Evolutionary conservation across 1,140 invertebrate species (phyloP).

Genomic region (Eriosoma lanigerum): DNA sequence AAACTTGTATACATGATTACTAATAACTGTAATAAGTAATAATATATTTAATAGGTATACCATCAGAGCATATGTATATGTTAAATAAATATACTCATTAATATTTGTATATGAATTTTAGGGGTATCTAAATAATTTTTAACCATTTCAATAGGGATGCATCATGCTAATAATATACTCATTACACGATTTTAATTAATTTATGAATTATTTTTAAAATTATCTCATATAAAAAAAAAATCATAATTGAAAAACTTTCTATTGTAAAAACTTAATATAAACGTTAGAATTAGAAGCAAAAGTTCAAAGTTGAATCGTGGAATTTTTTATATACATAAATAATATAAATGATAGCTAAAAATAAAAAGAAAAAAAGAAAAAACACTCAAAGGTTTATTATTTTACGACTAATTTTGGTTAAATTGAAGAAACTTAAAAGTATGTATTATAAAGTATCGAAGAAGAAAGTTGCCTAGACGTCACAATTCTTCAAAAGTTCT

Average conservation of each 20-base stretch:
- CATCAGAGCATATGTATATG: too few species aligned
- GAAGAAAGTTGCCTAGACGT: conserved; percentile 17
- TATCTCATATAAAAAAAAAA: neutral
- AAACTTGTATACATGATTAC: too few species aligned
- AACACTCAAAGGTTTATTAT: neutral
- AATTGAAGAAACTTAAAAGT: conserved; percentile 16
- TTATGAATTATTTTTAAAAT: too few species aligned
- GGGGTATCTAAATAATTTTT: too few species aligned
- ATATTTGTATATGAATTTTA: too few species aligned
- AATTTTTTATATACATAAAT: neutral
- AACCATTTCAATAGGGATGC: too few species aligned
- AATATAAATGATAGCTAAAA: conserved; percentile 1
- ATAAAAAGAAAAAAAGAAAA: neutral
- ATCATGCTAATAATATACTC: too few species aligned
- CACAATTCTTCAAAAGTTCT: conserved; percentile 35
- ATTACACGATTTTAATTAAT: too few species aligned
- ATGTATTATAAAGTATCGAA: conserved; percentile 24
- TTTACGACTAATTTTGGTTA: conserved; percentile 6
- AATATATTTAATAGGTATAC: too few species aligned
- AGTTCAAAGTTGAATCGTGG: conserved; percentile 24
- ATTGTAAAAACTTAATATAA: neutral
- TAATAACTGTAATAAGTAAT: too few species aligned
- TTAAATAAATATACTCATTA: too few species aligned
- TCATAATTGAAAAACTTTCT: conserved; percentile 33
- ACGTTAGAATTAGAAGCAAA: neutral